phyloP scores from a whole-genome alignment of 2,888 invertebrate species.

The Pelosia muscerda region DNA sequence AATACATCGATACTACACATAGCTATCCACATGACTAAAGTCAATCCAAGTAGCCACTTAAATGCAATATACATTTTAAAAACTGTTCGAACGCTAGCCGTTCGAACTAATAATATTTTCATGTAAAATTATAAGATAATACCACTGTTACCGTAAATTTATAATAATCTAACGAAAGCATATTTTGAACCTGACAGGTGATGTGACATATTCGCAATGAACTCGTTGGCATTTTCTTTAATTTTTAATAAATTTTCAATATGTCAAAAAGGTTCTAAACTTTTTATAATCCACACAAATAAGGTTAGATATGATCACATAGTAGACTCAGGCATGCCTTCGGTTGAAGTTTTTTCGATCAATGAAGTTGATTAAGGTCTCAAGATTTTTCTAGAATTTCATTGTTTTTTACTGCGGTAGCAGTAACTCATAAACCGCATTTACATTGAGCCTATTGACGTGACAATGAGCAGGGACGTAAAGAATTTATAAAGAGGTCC shows the following conservation, averaged over 20 bases:
- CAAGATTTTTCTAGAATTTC: neutral
- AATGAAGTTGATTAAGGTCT: neutral
- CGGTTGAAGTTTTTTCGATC: neutral
- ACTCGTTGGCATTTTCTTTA: neutral
- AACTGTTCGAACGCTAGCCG: conserved; percentile 22
- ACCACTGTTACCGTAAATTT: conserved; percentile 59
- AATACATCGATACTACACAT: conserved; percentile 66
- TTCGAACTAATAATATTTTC: conserved; percentile 35
- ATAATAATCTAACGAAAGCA: conserved; percentile 56
- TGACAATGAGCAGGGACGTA: no score
- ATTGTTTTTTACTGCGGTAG: no score
- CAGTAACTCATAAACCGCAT: no score
- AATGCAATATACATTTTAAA: conserved; percentile 78
- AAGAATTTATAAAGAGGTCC: no score
- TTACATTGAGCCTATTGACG: no score
- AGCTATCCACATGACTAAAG: conserved; percentile 71
- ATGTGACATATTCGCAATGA: conserved; percentile 42
- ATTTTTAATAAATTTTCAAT: neutral
- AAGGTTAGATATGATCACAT: neutral
- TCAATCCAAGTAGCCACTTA: conserved; percentile 73
- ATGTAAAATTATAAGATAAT: conserved; percentile 30
- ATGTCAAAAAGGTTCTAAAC: neutral
- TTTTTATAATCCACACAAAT: neutral
- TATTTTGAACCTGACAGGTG: conserved; percentile 55
- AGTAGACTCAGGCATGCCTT: neutral